phyloP scores from a whole-genome alignment of 2,888 invertebrate species.

The Agrilus mali region DNA sequence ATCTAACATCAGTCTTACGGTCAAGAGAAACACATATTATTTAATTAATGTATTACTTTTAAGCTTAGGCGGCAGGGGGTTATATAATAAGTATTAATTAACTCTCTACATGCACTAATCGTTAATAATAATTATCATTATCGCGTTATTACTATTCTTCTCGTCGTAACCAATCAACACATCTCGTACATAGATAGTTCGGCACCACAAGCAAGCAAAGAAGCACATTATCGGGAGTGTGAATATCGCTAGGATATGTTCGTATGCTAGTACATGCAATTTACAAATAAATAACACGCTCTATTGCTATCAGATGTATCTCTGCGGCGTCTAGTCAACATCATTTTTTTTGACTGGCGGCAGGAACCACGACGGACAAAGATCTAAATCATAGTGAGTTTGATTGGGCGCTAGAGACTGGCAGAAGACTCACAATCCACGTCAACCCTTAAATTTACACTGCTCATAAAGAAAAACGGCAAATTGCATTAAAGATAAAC shows the following conservation, averaged over 20 bases:
- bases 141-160: conserved; percentile 2
- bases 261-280: conserved; percentile 22
- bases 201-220: conserved; percentile 27
- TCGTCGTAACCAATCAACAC: conserved; percentile 5
- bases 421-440: conserved; percentile 8
- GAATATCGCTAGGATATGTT: conserved; percentile 19
- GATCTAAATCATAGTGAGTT: conserved; percentile 23
- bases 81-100: no score
- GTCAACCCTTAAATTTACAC: not conserved
- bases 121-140: no score
- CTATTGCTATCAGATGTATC: conserved; percentile 34
- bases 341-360: conserved; percentile 27
- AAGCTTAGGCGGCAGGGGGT: conserved; percentile 21
- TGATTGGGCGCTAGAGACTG: conserved; percentile 16
- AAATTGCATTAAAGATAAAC: no score
- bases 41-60: not conserved
- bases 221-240: conserved; percentile 34
- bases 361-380: conserved; percentile 38
- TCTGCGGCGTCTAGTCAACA: conserved; percentile 19
- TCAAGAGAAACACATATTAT: conserved; percentile 21
- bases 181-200: conserved; percentile 15
- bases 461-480: no score
- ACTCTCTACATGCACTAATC: no score
- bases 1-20: conserved; percentile 35
- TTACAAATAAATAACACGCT: conserved; percentile 22